Evolutionary conservation across 2,888 invertebrate species (phyloP).

Genomic region (Idaea aversata): DNA sequence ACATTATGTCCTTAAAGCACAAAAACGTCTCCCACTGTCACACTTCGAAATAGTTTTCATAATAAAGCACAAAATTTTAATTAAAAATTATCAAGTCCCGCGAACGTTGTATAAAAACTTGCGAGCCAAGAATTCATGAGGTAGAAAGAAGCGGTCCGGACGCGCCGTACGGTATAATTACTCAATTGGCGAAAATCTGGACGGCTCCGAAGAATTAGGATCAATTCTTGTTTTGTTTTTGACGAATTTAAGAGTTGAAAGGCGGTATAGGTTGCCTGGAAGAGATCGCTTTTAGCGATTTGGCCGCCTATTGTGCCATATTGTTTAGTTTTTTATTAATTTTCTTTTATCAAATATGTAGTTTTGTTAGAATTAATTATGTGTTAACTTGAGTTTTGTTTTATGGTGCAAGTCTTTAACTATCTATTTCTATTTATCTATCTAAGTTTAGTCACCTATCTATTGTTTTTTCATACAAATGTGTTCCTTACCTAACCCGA

Average conservation of each 20-base stretch:
- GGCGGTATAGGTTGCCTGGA: too few relatives aligned
- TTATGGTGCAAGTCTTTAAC: too few relatives aligned
- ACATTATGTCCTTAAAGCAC: conserved; percentile 32
- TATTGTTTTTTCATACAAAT: too few relatives aligned
- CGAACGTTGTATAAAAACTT: conserved; percentile 33
- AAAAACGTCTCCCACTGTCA: conserved; percentile 15
- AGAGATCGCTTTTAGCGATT: too few relatives aligned
- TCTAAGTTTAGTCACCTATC: too few relatives aligned
- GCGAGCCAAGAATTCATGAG: conserved; percentile 53
- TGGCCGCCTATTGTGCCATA: too few relatives aligned
- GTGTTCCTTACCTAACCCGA: too few relatives aligned
- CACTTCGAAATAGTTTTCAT: conserved; percentile 56
- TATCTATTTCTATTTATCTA: too few relatives aligned
- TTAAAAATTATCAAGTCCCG: conserved; percentile 59
- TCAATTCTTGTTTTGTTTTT: conserved; percentile 17
- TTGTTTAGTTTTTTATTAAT: too few relatives aligned
- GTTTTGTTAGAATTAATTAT: too few relatives aligned
- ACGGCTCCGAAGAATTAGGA: conserved; percentile 29
- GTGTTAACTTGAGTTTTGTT: too few relatives aligned
- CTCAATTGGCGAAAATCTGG: conserved; percentile 60
- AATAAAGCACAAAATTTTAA: conserved; percentile 72
- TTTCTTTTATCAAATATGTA: too few relatives aligned
- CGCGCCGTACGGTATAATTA: conserved; percentile 55
- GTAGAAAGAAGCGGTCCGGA: conserved; percentile 47
- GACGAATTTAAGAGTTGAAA: conserved; percentile 27